Percentiles rank a stretch among this genome's conserved stretches.
Conservation (phyloP, 2,113 vertebrate species). For the Protobothrops mucrosquamatus region DNA sequence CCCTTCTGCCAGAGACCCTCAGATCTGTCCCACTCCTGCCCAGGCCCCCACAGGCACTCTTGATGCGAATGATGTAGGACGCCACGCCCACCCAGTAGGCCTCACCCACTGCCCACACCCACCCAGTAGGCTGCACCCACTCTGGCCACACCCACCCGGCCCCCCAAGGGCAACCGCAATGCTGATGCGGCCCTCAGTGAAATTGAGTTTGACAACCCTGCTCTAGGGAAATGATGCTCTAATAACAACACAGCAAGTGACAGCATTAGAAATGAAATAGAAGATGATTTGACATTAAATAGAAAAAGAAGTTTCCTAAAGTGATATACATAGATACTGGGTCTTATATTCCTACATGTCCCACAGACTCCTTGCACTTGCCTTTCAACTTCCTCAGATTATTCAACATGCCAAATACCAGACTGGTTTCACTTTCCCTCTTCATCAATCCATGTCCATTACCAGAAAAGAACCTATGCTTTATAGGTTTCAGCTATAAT, state of each 20-base stretch:
- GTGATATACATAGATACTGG: background rate
- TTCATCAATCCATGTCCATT: background rate
- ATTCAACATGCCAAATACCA: background rate
- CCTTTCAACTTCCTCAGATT: background rate
- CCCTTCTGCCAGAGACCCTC: too few species aligned
- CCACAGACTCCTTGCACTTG: background rate
- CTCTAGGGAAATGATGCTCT: background rate
- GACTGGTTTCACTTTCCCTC: background rate
- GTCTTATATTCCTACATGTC: background rate
- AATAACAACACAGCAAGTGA: background rate
- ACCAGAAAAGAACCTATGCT: background rate
- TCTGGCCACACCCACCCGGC: too few species aligned
- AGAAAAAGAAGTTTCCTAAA: background rate
- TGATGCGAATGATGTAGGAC: too few species aligned
- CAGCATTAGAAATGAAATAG: background rate
- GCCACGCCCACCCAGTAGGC: too few species aligned
- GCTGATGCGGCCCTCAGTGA: too few species aligned
- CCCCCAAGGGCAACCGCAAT: too few species aligned
- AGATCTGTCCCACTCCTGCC: too few species aligned
- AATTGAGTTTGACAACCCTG: too few species aligned
- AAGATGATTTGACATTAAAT: background rate
- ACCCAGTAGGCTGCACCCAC: too few species aligned
- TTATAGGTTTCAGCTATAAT: background rate
- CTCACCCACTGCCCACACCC: too few species aligned
- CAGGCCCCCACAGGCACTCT: too few species aligned